Percentiles rank a stretch among this genome's conserved stretches.
Evolutionary conservation across 1,140 invertebrate genomes (phyloP).

Genomic region (Eupristina koningsbergeri): DNA sequence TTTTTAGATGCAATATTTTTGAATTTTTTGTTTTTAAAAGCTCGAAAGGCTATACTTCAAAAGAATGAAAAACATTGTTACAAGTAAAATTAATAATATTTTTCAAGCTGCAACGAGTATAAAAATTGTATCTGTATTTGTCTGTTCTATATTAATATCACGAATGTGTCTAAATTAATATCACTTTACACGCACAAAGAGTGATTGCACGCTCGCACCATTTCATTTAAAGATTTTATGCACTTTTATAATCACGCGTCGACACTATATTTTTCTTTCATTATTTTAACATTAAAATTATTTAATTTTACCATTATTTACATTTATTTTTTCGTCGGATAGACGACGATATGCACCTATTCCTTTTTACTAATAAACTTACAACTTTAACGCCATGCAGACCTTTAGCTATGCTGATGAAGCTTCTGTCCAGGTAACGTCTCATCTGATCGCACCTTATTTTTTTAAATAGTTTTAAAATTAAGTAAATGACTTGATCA

Average conservation of each 20-base stretch:
- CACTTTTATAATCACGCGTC: slow-evolving; percentile 51
- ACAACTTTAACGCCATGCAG: slow-evolving; percentile 74
- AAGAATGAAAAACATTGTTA: too few species aligned
- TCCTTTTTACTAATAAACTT: slow-evolving; percentile 71
- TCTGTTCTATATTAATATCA: slow-evolving; percentile 35
- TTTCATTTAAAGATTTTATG: slow-evolving; percentile 37
- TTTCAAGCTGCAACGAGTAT: slow-evolving; percentile 49
- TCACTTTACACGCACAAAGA: slow-evolving; percentile 48
- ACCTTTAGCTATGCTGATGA: slow-evolving; percentile 75
- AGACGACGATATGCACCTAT: slow-evolving; percentile 65
- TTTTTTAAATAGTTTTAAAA: slow-evolving; percentile 53
- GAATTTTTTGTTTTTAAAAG: too few species aligned
- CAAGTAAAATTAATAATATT: slow-evolving; percentile 20
- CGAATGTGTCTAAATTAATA: slow-evolving; percentile 44
- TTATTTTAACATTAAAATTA: slow-evolving; percentile 35
- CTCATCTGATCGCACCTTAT: slow-evolving; percentile 71
- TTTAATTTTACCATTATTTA: slow-evolving; percentile 51
- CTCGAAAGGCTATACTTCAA: too few species aligned
- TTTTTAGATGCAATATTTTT: too few species aligned
- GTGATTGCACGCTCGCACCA: slow-evolving; percentile 52
- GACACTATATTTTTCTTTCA: slow-evolving; percentile 56
- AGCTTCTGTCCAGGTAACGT: slow-evolving; percentile 73
- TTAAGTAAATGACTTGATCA: slow-evolving; percentile 46
- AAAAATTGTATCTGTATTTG: slow-evolving; percentile 45
- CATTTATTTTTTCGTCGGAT: slow-evolving; percentile 63